Evolutionary conservation across 2,113 vertebrate genomes (phyloP).

Genomic region (Passer montanus): DNA sequence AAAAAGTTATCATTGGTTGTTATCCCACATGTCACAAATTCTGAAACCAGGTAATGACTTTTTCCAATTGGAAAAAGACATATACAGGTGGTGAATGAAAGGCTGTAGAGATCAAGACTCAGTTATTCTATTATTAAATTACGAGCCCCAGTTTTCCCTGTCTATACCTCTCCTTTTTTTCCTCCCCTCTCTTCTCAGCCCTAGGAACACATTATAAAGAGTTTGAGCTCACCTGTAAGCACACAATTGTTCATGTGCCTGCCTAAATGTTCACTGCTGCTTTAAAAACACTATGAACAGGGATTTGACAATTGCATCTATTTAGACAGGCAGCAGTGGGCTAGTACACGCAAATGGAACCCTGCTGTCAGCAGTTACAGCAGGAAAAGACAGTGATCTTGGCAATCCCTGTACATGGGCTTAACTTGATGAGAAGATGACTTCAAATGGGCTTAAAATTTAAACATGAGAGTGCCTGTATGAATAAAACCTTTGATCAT

Average conservation of each 20-base stretch:
- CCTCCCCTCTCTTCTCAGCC: not conserved
- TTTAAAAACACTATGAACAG: not conserved
- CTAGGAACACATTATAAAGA: not conserved
- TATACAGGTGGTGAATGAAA: not conserved
- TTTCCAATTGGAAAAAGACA: not conserved
- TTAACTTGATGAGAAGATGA: not conserved
- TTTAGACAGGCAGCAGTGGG: not conserved
- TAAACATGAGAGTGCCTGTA: not conserved
- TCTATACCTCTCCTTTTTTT: not conserved
- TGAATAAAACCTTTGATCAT: slow-evolving; percentile 6
- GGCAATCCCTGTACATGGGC: not conserved
- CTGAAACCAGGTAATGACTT: not conserved
- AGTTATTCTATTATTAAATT: not conserved
- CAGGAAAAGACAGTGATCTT: not conserved
- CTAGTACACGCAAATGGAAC: not conserved
- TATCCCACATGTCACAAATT: not conserved
- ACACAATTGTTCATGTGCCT: not conserved
- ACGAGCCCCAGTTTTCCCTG: not conserved
- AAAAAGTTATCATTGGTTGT: not conserved
- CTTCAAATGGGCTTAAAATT: not conserved
- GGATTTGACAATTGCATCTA: not conserved
- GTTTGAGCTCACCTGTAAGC: not conserved
- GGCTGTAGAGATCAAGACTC: not conserved
- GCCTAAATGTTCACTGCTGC: not conserved
- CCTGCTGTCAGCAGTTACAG: not conserved